phyloP scores from a whole-genome alignment of 2,888 invertebrate genomes.

The Kuschelorhynchus macadamiae region DNA sequence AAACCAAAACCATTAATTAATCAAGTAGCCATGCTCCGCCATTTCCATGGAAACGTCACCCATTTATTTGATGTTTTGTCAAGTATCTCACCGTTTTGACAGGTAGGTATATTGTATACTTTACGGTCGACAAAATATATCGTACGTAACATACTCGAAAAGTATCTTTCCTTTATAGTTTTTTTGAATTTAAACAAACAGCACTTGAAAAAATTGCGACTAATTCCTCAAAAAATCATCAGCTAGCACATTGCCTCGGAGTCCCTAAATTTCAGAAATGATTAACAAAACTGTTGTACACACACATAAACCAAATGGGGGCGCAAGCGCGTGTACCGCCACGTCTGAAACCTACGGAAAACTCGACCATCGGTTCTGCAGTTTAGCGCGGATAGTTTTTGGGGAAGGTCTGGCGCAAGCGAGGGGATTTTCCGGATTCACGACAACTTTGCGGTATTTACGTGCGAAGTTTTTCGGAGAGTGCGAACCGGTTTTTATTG shows the following conservation, averaged over 20 bases:
- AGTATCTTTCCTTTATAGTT: too few species aligned
- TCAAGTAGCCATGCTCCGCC: too few species aligned
- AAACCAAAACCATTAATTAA: too few species aligned
- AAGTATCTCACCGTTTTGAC: too few species aligned
- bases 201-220: too few species aligned
- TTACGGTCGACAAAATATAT: too few species aligned
- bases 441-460: conserved; percentile 31
- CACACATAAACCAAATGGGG: conserved; percentile 50
- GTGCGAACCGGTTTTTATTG: neutral
- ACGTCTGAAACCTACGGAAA: conserved; percentile 55
- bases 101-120: too few species aligned
- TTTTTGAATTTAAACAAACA: too few species aligned
- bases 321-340: conserved; percentile 56
- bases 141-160: too few species aligned
- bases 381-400: conserved; percentile 53
- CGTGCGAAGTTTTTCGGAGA: conserved; percentile 7
- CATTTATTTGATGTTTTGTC: too few species aligned
- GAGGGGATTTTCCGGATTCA: conserved; percentile 28
- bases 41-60: too few species aligned
- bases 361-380: conserved; percentile 56
- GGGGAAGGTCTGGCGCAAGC: conserved; percentile 40
- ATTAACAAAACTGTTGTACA: conserved; percentile 62
- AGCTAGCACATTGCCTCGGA: conserved; percentile 38
- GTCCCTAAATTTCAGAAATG: conserved; percentile 62
- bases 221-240: conserved; percentile 10